phyloP scores from a whole-genome alignment of 2,888 invertebrate species.

The Protodeltote pygarga region DNA sequence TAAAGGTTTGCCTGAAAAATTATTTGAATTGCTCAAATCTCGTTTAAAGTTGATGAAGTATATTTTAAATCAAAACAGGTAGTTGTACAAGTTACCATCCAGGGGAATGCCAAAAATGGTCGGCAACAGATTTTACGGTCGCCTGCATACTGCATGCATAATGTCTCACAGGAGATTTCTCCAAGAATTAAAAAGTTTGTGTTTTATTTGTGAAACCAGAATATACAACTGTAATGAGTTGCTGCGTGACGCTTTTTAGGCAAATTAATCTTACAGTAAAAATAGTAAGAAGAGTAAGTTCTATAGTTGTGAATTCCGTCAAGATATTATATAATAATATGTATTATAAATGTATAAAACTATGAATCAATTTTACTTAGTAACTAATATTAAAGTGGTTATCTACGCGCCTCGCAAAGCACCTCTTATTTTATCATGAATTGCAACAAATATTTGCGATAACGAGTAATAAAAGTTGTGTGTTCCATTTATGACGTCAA shows the following conservation, averaged over 20 bases:
- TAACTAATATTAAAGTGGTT: constrained; percentile 60
- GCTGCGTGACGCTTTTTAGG: constrained; percentile 5
- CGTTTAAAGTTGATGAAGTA: constrained; percentile 12
- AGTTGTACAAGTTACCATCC: constrained; percentile 30
- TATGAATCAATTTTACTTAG: constrained; percentile 45
- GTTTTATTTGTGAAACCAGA: constrained; percentile 15
- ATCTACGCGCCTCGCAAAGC: constrained; percentile 65
- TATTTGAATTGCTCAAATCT: constrained; percentile 11
- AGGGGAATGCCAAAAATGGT: constrained; percentile 38
- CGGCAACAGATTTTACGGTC: constrained; percentile 38
- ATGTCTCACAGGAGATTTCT: constrained; percentile 24
- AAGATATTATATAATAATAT: no score
- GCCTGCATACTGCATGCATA: constrained; percentile 43
- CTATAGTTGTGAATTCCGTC: no score
- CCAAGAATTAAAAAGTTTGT: constrained; percentile 20
- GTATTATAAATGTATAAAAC: no score
- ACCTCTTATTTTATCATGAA: constrained; percentile 74
- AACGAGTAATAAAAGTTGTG: constrained; percentile 71
- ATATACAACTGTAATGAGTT: constrained; percentile 8
- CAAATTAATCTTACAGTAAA: not conserved
- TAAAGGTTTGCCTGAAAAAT: constrained; percentile 20
- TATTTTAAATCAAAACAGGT: constrained; percentile 40
- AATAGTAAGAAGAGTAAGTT: no score
- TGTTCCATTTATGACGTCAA: constrained; percentile 66
- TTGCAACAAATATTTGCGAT: constrained; percentile 75